Evolutionary conservation across 2,113 vertebrate genomes (phyloP).

Genomic region (Tragulus kanchil): DNA sequence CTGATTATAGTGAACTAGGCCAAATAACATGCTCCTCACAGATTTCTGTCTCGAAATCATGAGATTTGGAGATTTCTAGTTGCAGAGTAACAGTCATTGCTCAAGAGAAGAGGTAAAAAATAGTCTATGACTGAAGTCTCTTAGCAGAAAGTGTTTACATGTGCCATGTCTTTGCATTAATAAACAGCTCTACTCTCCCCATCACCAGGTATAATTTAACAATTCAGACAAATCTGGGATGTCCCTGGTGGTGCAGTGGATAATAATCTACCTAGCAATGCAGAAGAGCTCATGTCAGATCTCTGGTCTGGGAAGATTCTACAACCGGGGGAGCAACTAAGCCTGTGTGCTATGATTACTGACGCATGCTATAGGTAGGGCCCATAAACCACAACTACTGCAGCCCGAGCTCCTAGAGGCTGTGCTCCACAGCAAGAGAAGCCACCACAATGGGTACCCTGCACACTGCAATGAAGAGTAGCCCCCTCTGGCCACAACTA

Average conservation of each 20-base stretch:
- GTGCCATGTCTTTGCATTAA: neutral
- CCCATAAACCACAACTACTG: neutral
- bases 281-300: neutral
- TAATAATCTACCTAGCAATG: neutral
- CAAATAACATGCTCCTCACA: neutral
- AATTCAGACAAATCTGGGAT: neutral
- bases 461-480: neutral
- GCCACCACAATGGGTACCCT: neutral
- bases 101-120: neutral
- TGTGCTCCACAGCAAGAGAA: neutral
- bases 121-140: neutral
- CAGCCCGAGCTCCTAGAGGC: neutral
- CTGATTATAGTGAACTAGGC: neutral
- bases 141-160: neutral
- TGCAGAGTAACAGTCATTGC: neutral
- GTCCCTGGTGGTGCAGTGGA: neutral
- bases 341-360: neutral
- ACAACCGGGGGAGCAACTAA: rapidly evolving
- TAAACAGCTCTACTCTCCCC: neutral
- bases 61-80: neutral
- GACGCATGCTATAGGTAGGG: too few relatives aligned
- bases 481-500: neutral
- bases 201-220: neutral
- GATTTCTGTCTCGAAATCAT: neutral
- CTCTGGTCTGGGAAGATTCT: neutral